Conservation (phyloP, 2,797 vertebrate species). For the Artibeus jamaicensis region DNA sequence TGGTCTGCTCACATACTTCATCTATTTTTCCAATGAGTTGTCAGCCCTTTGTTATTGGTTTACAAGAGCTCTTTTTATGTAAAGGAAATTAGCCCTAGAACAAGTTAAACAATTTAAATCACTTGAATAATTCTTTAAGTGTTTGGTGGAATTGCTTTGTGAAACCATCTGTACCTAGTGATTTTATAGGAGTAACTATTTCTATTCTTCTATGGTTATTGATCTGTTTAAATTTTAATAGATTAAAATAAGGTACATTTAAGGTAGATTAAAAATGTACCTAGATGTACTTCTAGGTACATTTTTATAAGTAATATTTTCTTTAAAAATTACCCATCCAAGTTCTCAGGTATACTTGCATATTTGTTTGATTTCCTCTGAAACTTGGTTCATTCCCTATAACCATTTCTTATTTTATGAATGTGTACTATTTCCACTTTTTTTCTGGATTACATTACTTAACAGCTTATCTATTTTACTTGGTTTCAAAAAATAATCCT, state of each 20-base stretch:
- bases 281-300: not conserved
- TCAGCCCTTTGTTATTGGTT: not conserved
- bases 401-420: constrained; percentile 22
- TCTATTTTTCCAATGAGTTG: not conserved
- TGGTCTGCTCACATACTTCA: not conserved
- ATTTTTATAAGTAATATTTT: not conserved
- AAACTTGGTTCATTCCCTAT: not conserved
- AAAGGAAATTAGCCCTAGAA: not conserved
- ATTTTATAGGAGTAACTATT: not conserved
- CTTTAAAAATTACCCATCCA: not conserved
- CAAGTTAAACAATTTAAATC: not conserved
- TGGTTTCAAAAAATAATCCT: not conserved
- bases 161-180: not conserved
- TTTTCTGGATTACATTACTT: not conserved
- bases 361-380: constrained; percentile 28
- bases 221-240: not conserved
- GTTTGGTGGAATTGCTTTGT: not conserved
- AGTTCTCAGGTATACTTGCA: not conserved
- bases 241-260: no score
- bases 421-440: not conserved
- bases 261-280: no score
- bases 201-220: not conserved
- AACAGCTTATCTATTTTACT: not conserved
- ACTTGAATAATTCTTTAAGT: not conserved
- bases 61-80: not conserved